phyloP scores from a whole-genome alignment of 2,888 invertebrate genomes.

The Cremastobaeus sp. region DNA sequence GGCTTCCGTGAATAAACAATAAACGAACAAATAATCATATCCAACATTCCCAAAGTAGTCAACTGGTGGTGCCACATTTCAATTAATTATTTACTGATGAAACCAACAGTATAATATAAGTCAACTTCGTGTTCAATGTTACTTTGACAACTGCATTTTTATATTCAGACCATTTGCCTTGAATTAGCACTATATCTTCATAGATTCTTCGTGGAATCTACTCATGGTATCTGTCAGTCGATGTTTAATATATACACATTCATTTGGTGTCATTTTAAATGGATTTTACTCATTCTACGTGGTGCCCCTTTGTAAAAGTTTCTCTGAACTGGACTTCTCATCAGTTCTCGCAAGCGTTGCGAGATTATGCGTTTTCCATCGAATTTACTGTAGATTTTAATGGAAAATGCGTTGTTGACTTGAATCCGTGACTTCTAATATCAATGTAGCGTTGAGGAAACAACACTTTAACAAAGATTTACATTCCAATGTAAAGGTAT shows the following conservation, averaged over 20 bases:
- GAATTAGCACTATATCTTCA: too few species aligned
- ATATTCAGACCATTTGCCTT: too few species aligned
- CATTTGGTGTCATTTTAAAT: too few species aligned
- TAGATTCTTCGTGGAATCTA: too few species aligned
- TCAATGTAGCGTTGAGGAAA: slow-evolving; percentile 19
- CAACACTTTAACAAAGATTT: slow-evolving; percentile 21
- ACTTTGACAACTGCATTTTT: too few species aligned
- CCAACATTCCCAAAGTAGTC: slow-evolving; percentile 20
- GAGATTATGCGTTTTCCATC: slow-evolving; percentile 1
- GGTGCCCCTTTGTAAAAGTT: too few species aligned
- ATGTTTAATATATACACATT: too few species aligned
- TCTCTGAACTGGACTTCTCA: neutral
- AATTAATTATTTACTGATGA: too few species aligned
- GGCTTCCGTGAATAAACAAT: too few species aligned
- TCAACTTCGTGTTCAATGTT: too few species aligned
- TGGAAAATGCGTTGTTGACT: slow-evolving; percentile 18
- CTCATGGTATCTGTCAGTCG: too few species aligned
- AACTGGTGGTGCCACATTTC: slow-evolving; percentile 8
- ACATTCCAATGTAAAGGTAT: slow-evolving; percentile 25
- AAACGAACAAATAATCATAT: slow-evolving; percentile 7
- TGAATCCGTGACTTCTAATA: slow-evolving; percentile 18
- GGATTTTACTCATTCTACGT: neutral
- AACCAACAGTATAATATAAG: too few species aligned
- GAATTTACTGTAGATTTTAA: slow-evolving; percentile 1
- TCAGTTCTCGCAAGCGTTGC: neutral